These are phyloP conservation scores for Drosophila pegasa DNA, from an alignment of 2,888 invertebrate genomes.

Conservation along the genomic window DNA sequence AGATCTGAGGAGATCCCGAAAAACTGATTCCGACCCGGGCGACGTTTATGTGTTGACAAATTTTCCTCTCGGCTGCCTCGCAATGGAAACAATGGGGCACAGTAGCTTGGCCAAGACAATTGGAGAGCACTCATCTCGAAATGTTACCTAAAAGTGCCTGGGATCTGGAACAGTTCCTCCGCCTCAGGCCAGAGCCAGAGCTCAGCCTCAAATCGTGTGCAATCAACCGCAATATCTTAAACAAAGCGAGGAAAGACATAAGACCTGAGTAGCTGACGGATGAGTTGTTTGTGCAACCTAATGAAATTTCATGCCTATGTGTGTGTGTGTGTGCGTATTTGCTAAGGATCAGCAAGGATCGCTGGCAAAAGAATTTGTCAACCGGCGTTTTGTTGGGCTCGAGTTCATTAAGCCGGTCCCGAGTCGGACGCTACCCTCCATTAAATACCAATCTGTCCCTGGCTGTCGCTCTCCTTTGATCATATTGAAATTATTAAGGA, in stretches of 20 bases:
- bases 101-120: constrained; percentile 55
- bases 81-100: constrained; percentile 43
- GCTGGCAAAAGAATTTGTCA: constrained; percentile 70
- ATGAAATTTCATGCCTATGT: constrained; percentile 56
- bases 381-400: constrained; percentile 62
- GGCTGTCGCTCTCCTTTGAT: constrained; percentile 81
- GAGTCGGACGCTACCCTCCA: constrained; percentile 47
- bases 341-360: constrained; percentile 72
- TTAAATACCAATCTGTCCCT: constrained; percentile 80
- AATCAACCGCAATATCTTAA: constrained; percentile 78
- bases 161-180: constrained; percentile 21
- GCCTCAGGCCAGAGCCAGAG: constrained; percentile 7
- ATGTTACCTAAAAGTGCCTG: constrained; percentile 68
- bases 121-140: constrained; percentile 41
- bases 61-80: constrained; percentile 50
- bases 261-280: constrained; percentile 42
- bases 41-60: constrained; percentile 63
- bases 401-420: constrained; percentile 78
- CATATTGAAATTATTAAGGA: constrained; percentile 84
- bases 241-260: constrained; percentile 53
- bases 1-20: constrained; percentile 56
- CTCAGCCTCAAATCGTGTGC: constrained; percentile 74
- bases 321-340: constrained; percentile 21
- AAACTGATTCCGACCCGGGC: constrained; percentile 59
- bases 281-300: constrained; percentile 77